Base-by-base conservation (phyloP, 2,113 vertebrate species). In the Tychaedon coryphoeus region DNA sequence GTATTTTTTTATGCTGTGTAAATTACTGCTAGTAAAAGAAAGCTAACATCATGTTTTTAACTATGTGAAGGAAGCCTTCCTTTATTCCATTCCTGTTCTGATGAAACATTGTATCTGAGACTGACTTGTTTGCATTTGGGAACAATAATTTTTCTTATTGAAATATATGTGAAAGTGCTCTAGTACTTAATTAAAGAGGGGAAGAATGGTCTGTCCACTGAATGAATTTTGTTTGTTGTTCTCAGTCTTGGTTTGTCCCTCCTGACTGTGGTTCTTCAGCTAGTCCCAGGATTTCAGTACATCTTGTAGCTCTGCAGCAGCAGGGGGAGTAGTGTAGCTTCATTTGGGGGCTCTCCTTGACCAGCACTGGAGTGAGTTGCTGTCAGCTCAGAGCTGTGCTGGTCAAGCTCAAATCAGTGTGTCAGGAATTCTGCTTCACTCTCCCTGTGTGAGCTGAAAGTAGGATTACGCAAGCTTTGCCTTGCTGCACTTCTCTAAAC, bases 301-400 rank as follows among this genome's bases (percentile, higher is more conserved):
- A 13, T 77, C 48, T 70, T 84, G 74, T 91, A 47, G 82, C 75
- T 58, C 3, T 10, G 82, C 62, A 92, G 94, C 96, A 95, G 96
- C 92, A 97, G 96, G 92, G 96, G 96, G 96, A 97, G 96, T 66
- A 88, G 83, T 97, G 88, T 96, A 97, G 88, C 96, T 96, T 95
- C 81, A 16, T 67, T 64, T 78, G 64, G 75, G 87, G 56, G 26
- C 86, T 94, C 26, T 94, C 58, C 42, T 70, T 93, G 86, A 7
- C 86, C 60, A 12, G 2, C 12, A 2, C 60, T 31, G 12, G 42
- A 76, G 33, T 42, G 57, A 12, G 29, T 19, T 48, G 48, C 23
- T 33, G 9, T 50, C 64, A 90, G 75, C 79, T 45, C 75, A 23
- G 71, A 66, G 58, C 38, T 47, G 19, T 10, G 50, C 54, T 88